phyloP scores from a whole-genome alignment of 2,113 vertebrate species.

The human (Homo sapiens) region GRCh38 chr3:145504001-145504500 shows the following conservation, averaged over 20 bases:
- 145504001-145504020: neutral
- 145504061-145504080: neutral
- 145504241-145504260: neutral
- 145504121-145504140: neutral
- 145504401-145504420: constrained; percentile 62
- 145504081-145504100: neutral
- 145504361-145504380: constrained; percentile 25
- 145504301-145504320: neutral
- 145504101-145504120: neutral
- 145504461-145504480: constrained; percentile 69
- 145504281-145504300: neutral
- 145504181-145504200: neutral
- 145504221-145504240: neutral
- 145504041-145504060: neutral
- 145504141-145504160: neutral
- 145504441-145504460: constrained; percentile 70
- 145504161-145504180: neutral
- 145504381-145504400: constrained; percentile 58
- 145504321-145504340: neutral
- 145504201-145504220: neutral
- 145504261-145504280: constrained; percentile 23
- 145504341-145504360: constrained; percentile 40
- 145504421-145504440: constrained; percentile 73
- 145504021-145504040: neutral
- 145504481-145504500: constrained; percentile 45